Evolutionary conservation across 2,797 vertebrate genomes (phyloP).

Genomic region (Austrolebias charrua): DNA sequence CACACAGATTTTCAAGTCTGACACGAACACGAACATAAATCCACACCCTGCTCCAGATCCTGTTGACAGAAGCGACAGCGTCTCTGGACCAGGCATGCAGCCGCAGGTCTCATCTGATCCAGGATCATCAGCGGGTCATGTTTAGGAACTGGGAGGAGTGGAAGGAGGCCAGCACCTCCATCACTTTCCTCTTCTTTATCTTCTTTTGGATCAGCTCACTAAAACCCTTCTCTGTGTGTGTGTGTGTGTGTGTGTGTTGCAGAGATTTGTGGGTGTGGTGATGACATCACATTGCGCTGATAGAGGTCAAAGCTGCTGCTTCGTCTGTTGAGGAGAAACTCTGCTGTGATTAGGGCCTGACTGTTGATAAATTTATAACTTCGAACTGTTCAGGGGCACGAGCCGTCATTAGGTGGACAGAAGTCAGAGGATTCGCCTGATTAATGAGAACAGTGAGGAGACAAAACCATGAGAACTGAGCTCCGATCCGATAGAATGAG

Average conservation of each 20-base stretch:
- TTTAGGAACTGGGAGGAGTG: conserved; percentile 83
- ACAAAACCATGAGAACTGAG: too few species aligned
- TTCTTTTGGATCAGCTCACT: conserved; percentile 32
- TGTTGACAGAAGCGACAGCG: conserved; percentile 64
- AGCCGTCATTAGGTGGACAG: too few species aligned
- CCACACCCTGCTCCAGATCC: conserved; percentile 25
- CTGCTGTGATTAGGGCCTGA: conserved; percentile 70
- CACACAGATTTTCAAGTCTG: conserved; percentile 62
- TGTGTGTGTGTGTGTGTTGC: not conserved
- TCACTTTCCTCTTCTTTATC: conserved; percentile 70
- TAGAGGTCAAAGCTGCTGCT: conserved; percentile 56
- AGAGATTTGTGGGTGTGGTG: conserved; percentile 53
- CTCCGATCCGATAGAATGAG: too few species aligned
- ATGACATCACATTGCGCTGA: conserved; percentile 50
- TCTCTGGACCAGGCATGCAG: conserved; percentile 63
- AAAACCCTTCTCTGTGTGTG: conserved; percentile 5
- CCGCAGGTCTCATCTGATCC: conserved; percentile 59
- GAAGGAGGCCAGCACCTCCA: conserved; percentile 54
- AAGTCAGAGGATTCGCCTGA: conserved; percentile 41
- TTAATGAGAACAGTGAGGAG: conserved; percentile 21
- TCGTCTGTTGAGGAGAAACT: conserved; percentile 41
- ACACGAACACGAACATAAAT: conserved; percentile 44
- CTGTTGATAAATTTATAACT: conserved; percentile 48
- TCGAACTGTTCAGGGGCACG: too few species aligned
- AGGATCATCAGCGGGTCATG: conserved; percentile 82